These are phyloP conservation scores for Rynchops niger DNA, from an alignment of 2,113 vertebrate species.

Conservation along the genomic window DNA sequence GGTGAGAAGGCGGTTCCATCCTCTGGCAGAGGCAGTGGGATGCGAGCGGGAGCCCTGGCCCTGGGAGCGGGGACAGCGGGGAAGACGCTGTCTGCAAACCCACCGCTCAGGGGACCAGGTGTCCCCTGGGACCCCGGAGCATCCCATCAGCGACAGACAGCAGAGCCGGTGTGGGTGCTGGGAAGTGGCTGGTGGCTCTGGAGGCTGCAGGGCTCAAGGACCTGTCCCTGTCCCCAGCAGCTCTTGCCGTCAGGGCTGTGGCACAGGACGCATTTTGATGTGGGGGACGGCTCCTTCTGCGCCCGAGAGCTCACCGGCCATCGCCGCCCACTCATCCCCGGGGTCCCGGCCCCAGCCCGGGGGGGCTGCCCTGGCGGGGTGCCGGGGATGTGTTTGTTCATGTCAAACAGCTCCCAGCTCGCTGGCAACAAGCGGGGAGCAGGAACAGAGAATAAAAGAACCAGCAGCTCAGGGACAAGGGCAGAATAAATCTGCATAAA, in stretches of 20 bases:
- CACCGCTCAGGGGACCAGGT: rapidly evolving
- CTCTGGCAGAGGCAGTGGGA: background rate
- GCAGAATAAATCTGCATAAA: conserved; percentile 57
- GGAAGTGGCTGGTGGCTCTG: background rate
- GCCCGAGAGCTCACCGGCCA: rapidly evolving
- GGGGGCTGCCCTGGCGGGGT: background rate
- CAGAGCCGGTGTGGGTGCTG: rapidly evolving
- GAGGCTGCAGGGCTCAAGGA: background rate
- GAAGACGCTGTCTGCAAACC: background rate
- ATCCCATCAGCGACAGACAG: background rate
- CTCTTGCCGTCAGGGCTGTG: background rate
- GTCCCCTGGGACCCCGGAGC: background rate
- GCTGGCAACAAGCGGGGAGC: background rate
- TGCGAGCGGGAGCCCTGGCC: background rate
- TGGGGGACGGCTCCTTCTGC: background rate
- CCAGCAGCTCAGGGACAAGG: conserved; percentile 2
- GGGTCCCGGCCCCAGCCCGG: background rate
- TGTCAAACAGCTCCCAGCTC: conserved; percentile 16
- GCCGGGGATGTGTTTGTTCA: background rate
- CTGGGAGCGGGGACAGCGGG: rapidly evolving
- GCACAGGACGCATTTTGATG: background rate
- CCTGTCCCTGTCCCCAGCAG: background rate
- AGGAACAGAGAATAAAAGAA: background rate
- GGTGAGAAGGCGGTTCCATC: background rate
- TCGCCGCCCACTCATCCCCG: rapidly evolving